Base-by-base conservation (phyloP, 2,888 invertebrate species). In the Proisotoma minuta region DNA sequence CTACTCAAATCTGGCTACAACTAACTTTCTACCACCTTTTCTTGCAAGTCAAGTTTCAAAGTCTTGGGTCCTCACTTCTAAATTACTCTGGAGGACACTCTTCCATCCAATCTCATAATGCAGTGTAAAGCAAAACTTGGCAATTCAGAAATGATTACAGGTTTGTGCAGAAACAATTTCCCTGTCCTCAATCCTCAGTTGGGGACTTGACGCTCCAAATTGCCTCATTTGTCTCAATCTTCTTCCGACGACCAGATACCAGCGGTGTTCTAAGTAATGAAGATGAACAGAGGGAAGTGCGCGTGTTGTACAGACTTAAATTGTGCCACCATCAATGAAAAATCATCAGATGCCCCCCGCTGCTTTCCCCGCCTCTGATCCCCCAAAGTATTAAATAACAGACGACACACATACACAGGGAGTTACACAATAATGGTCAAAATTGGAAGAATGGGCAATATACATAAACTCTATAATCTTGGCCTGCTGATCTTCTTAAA, bases 61-160 rank as follows among this genome's bases (percentile, higher is more conserved):
- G 8, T 47, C 5, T 47, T 18, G 47, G 10, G 5, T 10, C 52
- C 24, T 20, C 26, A 52, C 28, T 28, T 18, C 52, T 26, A 18
- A 20, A 52, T 52, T 52, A 52, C 52, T 28, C 52, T 27, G 20
- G 52, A 52, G 52, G 29, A 20, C 52, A 52, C 52, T 52, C n/a
- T n/a, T n/a, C 4, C 5, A 52, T 28, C 18, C 27, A 24, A 27
- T 52, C 52, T 18, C 2, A 2, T 4, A n/a, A n/a, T n/a, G n/a
- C n/a, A n/a, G n/a, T n/a, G n/a, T n/a, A n/a, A n/a, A 3, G 22
- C 4, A 18, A 24, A 20, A 49, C 27, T 52, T 10, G 26, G 28
- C 18, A 28, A 26, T 52, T 52, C 52, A 3, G 28, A 15, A 52
- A 52, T 52, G 28, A 52, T 52, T 52, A 27, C 52, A 52, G 52